Evolutionary conservation across 2,113 vertebrate genomes (phyloP), one percentile per base, ranked within the genome.

Genomic region (Bucco capensis): DNA sequence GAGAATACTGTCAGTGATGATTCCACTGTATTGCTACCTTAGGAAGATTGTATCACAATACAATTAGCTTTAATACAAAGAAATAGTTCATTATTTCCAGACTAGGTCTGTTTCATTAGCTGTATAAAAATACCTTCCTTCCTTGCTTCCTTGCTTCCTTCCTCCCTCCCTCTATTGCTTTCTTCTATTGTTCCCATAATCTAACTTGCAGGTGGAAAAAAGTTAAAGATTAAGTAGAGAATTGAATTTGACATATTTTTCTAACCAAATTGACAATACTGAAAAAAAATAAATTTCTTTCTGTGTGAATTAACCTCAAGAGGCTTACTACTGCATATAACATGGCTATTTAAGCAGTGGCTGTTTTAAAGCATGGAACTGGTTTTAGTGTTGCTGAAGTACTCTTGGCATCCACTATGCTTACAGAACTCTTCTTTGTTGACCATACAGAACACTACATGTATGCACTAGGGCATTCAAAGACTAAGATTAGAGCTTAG

Each of bases 71-170:
- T 84, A 65, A 62, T 77, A 74, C 0, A 5, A 90, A 92, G 57
- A 91, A 92, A 81, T 89, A 57, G 31, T 83, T 83, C 69, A 74
- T 92, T 94, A 85, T 96, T 95, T 91, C 78, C 70, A 95, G 37
- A 94, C 49, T 9, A 6, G 9, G 25, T 92, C 83, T 90, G 74
- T 74, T 91, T 94, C 92, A 80, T 93, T 90, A 79, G 72, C 70
- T 90, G 53, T 62, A 72, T 46, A 86, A 86, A 93, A 78, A 72
- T 86, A 85, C 83, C 89, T 88, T 93, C 72, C 79, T 90, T 70
- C 58, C 65, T 75, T 65, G 65, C 77, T 33, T 67, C 22, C 90
- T 79, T 37, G 40, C 44, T 30, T 31, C 19, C n/a, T 40, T 46
- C 30, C 71, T 75, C 76, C 69, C 73, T 25, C 42, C n/a, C n/a